Conservation (phyloP, 2,797 vertebrate species). For the Bovichtus variegatus region DNA sequence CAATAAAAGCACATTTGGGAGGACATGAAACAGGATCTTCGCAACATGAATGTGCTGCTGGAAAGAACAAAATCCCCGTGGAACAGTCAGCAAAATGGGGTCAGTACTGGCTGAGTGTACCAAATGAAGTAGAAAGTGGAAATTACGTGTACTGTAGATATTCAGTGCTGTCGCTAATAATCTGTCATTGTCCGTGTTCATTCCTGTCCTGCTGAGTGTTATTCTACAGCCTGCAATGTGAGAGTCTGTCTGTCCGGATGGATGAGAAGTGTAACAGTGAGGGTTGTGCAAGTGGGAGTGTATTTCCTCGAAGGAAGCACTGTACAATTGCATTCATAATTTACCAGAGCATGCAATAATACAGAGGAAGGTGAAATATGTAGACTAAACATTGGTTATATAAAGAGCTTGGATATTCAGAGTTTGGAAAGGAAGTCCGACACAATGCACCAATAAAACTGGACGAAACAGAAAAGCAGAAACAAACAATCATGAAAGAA, state of each 20-base stretch:
- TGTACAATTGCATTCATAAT: conserved; percentile 53
- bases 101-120: not conserved
- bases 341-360: conserved; percentile 35
- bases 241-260: conserved; percentile 61
- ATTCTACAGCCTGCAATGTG: conserved; percentile 48
- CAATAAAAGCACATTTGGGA: conserved; percentile 2
- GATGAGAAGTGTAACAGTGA: conserved; percentile 63
- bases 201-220: conserved; percentile 54
- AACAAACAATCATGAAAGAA: conserved; percentile 12
- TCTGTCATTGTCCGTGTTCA: conserved; percentile 22
- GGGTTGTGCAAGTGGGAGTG: conserved; percentile 58
- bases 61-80: not conserved
- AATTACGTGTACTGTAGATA: conserved; percentile 15
- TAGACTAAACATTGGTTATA: conserved; percentile 54
- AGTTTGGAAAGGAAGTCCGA: conserved; percentile 29
- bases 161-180: conserved; percentile 46
- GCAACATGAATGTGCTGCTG: not conserved
- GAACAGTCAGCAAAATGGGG: not conserved
- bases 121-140: conserved; percentile 13
- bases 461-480: conserved; percentile 16
- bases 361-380: conserved; percentile 45
- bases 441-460: conserved; percentile 20
- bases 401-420: conserved; percentile 32
- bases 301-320: conserved; percentile 66
- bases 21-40: conserved; percentile 12